A percentile compares a stretch with the other conserved stretches of the same genome.
These are phyloP conservation scores for Meteorus sp. DNA, from an alignment of 1,140 invertebrate species.

Conservation along the genomic window DNA sequence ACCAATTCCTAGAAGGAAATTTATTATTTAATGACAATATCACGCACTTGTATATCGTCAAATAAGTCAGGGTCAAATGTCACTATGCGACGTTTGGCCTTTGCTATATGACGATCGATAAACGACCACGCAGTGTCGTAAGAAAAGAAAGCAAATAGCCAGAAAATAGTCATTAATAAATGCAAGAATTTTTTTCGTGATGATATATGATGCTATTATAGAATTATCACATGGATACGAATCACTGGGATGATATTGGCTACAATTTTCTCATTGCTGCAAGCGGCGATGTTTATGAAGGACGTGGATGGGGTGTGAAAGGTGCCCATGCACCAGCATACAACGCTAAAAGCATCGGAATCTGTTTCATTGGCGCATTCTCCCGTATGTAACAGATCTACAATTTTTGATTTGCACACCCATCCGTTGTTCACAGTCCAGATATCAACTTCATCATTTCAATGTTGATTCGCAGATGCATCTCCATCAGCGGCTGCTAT, in stretches of 20 bases:
- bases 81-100: background rate
- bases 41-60: background rate
- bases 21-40: constrained; percentile 13
- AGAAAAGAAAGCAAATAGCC: constrained; percentile 3
- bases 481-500: constrained; percentile 52
- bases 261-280: constrained; percentile 61
- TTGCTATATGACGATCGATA: background rate
- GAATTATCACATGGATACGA: constrained; percentile 55
- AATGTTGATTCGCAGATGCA: constrained; percentile 52
- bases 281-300: constrained; percentile 63
- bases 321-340: constrained; percentile 58
- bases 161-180: background rate
- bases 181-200: constrained; percentile 9
- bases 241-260: constrained; percentile 58
- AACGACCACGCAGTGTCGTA: background rate
- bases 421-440: too few relatives aligned
- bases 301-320: constrained; percentile 59
- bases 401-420: too few relatives aligned
- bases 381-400: constrained; percentile 42
- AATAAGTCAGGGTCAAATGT: constrained; percentile 25
- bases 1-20: background rate
- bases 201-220: constrained; percentile 33
- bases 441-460: too few relatives aligned
- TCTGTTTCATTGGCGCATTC: constrained; percentile 60
- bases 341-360: constrained; percentile 59